phyloP scores from a whole-genome alignment of 2,797 vertebrate species.

The Phoebastria nigripes region DNA sequence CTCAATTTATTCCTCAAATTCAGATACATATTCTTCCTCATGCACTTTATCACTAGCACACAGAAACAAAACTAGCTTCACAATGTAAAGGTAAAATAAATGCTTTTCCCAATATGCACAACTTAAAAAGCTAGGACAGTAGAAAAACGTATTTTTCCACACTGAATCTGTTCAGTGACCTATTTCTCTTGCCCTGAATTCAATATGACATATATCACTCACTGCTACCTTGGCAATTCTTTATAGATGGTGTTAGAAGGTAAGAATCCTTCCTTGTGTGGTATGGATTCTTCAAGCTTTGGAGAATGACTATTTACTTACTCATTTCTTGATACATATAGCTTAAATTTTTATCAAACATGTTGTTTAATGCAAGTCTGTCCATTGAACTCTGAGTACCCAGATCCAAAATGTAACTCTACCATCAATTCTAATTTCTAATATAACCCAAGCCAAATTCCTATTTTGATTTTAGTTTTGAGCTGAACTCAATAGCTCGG shows the following conservation, averaged over 20 bases:
- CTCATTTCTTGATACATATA: neutral
- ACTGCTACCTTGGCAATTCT: neutral
- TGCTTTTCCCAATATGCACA: rapidly evolving
- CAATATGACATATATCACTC: neutral
- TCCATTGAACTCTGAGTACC: neutral
- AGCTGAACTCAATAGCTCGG: neutral
- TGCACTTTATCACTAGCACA: neutral
- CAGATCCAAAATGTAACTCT: neutral
- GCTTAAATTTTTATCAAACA: neutral
- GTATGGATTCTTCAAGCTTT: neutral
- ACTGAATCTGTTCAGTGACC: neutral
- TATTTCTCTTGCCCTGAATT: neutral
- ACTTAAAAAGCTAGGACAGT: neutral
- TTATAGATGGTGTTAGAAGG: neutral
- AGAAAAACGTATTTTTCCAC: neutral
- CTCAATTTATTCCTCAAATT: neutral
- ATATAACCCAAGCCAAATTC: neutral
- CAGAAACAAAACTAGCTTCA: neutral
- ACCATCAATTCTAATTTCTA: neutral
- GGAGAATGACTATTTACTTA: neutral
- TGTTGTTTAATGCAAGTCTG: neutral
- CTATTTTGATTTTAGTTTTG: conserved; percentile 1
- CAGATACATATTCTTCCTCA: neutral
- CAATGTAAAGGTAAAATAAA: neutral
- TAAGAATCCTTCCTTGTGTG: neutral